phyloP scores from a whole-genome alignment of 2,797 vertebrate genomes.

The Thamnophis elegans region DNA sequence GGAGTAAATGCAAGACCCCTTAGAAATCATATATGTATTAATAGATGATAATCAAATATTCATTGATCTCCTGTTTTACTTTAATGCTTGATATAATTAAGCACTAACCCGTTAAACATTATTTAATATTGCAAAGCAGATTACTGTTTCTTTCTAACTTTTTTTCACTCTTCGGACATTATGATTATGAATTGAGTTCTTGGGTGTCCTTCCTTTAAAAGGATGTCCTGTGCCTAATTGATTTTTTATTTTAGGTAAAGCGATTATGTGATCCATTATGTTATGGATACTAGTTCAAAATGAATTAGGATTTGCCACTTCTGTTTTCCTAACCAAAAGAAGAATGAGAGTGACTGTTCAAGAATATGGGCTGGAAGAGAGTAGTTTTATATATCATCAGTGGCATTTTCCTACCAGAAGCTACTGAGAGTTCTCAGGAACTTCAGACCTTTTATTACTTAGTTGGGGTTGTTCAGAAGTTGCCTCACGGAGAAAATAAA shows the following conservation, averaged over 20 bases:
- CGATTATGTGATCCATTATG: not conserved
- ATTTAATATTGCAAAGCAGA: not conserved
- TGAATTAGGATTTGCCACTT: not conserved
- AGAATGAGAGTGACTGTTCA: not conserved
- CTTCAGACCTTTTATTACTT: not conserved
- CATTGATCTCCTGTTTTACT: not conserved
- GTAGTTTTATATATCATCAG: not conserved
- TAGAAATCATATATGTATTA: not conserved
- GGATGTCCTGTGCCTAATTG: not conserved
- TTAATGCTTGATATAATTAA: not conserved
- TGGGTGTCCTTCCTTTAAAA: not conserved
- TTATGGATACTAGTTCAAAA: not conserved
- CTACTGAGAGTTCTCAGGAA: not conserved
- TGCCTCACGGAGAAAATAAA: not conserved
- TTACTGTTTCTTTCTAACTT: not conserved
- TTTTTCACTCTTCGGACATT: not conserved
- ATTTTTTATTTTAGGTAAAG: not conserved
- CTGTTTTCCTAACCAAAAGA: not conserved
- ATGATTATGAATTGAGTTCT: not conserved
- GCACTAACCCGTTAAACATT: not conserved
- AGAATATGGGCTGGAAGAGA: not conserved
- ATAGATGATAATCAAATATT: not conserved
- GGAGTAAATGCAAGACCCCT: not conserved
- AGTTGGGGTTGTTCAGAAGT: not conserved
- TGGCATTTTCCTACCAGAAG: not conserved